A percentile compares a stretch with the other conserved stretches of the same genome.
phyloP scores from a whole-genome alignment of 1,140 invertebrate genomes.

The Cherax quadricarinatus region DNA sequence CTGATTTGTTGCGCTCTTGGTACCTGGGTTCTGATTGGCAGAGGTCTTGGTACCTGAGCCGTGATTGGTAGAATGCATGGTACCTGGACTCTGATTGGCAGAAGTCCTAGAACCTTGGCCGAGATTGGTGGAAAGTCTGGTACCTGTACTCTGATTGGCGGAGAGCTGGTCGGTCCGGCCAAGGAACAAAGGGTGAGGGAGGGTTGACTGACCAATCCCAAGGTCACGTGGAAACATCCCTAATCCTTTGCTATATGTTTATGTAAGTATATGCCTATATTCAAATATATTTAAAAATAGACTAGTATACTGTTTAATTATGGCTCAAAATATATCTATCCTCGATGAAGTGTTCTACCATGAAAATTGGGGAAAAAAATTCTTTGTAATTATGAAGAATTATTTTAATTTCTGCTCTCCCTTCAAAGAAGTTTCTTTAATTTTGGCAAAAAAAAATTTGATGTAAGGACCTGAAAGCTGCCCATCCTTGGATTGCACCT shows the following conservation, averaged over 20 bases:
- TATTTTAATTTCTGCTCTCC: too few species aligned
- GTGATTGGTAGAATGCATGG: conserved; percentile 51
- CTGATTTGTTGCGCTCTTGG: neutral
- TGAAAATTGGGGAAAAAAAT: too few species aligned
- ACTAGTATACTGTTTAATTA: neutral
- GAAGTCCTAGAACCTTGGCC: conserved; percentile 18
- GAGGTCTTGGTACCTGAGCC: conserved; percentile 24
- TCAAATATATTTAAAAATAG: neutral
- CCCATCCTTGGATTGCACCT: too few species aligned
- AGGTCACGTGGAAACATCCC: conserved; percentile 47
- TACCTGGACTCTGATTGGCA: conserved; percentile 42
- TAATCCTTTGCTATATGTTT: neutral
- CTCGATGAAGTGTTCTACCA: too few species aligned
- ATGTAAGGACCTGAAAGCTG: too few species aligned
- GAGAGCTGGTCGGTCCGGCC: conserved; percentile 41
- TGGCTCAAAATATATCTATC: too few species aligned
- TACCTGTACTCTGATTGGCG: conserved; percentile 29
- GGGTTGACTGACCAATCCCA: conserved; percentile 68
- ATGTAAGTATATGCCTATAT: neutral
- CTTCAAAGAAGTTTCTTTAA: too few species aligned
- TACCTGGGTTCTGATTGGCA: conserved; percentile 38
- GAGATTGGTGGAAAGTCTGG: conserved; percentile 49
- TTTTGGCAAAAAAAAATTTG: too few species aligned
- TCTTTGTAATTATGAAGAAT: too few species aligned
- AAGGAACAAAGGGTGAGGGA: conserved; percentile 59